Percentiles rank a stretch among this genome's conserved stretches.
These are phyloP conservation scores for Lucifuga dentata DNA, from an alignment of 2,113 vertebrate species.

Conservation along the genomic window DNA sequence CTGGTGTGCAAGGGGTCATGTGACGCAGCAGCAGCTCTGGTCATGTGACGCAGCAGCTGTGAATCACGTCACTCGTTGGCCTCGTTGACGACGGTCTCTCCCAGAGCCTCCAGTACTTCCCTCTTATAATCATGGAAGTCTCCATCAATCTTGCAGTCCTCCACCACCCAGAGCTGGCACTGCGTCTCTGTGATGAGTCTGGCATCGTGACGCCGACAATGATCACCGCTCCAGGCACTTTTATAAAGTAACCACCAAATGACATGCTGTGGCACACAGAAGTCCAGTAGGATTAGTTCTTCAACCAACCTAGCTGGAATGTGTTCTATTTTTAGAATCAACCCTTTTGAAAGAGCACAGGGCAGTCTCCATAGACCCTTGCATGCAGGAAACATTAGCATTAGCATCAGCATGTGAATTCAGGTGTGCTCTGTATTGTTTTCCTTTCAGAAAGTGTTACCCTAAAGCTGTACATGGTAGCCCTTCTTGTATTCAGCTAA, in stretches of 20 bases:
- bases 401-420: too few species aligned
- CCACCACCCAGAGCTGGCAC: conserved; percentile 94
- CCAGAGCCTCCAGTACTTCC: conserved; percentile 93
- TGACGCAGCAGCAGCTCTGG: too few species aligned
- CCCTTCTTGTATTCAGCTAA: too few species aligned
- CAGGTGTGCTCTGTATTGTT: too few species aligned
- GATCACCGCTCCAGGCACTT: conserved; percentile 77
- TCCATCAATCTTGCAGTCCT: conserved; percentile 89
- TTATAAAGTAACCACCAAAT: conserved; percentile 13
- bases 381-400: too few species aligned
- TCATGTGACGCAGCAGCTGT: background rate
- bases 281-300: background rate
- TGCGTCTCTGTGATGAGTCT: conserved; percentile 94
- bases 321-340: conserved; percentile 5
- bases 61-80: conserved; percentile 69
- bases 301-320: background rate
- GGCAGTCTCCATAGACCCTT: too few species aligned
- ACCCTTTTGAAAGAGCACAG: too few species aligned
- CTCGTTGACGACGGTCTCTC: conserved; percentile 87
- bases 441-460: too few species aligned
- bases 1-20: background rate
- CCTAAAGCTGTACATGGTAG: too few species aligned
- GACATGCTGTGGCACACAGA: conserved; percentile 1
- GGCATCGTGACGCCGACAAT: conserved; percentile 94
- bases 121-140: conserved; percentile 96